A percentile compares a stretch with the other conserved stretches of the same genome.
Conservation (phyloP, 2,888 invertebrate species). For the Apamea sordens region DNA sequence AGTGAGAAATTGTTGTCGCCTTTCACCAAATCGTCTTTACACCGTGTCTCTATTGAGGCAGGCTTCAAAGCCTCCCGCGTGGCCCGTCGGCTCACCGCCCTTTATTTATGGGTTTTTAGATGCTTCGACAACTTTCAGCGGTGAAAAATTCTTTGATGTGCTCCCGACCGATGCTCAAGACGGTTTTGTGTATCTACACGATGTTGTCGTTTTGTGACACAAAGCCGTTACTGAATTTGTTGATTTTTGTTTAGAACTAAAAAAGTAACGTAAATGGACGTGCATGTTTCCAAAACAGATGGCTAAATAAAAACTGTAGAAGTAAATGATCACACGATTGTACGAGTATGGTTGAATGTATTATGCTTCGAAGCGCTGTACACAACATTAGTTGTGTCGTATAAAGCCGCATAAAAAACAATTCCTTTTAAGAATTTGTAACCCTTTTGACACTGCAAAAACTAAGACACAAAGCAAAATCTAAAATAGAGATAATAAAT, state of each 20-base stretch:
- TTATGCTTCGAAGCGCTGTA: neutral
- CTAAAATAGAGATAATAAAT: constrained; percentile 35
- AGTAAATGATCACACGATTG: neutral
- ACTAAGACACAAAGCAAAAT: constrained; percentile 13
- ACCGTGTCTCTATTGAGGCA: constrained; percentile 41
- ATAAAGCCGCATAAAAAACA: neutral
- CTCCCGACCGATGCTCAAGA: constrained; percentile 17
- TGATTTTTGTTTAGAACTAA: neutral
- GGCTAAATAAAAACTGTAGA: neutral
- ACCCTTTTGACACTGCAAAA: constrained; percentile 2
- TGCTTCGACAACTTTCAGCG: constrained; percentile 30
- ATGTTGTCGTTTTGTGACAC: constrained; percentile 1
- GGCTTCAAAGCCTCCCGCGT: constrained; percentile 50
- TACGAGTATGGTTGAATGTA: neutral
- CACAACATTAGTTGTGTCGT: neutral
- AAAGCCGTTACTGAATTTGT: constrained; percentile 6
- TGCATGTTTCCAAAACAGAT: neutral
- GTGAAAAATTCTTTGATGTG: constrained; percentile 48
- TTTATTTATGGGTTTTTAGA: constrained; percentile 51
- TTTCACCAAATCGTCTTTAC: constrained; percentile 49
- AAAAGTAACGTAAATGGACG: neutral
- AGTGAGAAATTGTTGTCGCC: constrained; percentile 65
- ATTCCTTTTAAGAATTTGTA: neutral
- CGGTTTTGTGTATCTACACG: constrained; percentile 23
- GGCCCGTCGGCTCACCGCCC: constrained; percentile 23